A percentile compares a stretch with the other conserved stretches of the same genome.
phyloP scores from a whole-genome alignment of 2,888 invertebrate species.

The Dolomedes plantarius region DNA sequence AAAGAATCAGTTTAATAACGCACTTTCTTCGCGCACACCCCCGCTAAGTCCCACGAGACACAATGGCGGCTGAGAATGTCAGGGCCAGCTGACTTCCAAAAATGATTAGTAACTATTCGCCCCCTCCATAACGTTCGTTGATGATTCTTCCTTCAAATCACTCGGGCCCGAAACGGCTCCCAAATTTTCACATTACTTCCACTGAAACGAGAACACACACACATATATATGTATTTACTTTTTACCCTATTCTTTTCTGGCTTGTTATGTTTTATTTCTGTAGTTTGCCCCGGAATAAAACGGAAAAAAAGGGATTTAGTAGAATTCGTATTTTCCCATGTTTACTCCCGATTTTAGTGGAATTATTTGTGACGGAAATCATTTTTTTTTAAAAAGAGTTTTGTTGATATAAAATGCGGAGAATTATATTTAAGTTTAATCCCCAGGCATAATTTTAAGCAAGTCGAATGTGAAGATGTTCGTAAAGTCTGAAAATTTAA shows the following conservation, averaged over 20 bases:
- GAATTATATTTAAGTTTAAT: no score
- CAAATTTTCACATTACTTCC: conserved; percentile 65
- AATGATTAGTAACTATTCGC: conserved; percentile 63
- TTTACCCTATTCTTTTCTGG: conserved; percentile 3
- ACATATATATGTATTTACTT: no score
- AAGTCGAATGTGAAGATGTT: no score
- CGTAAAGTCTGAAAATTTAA: no score
- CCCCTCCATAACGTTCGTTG: conserved; percentile 40
- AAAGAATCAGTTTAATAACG: conserved; percentile 48
- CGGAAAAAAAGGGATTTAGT: background rate
- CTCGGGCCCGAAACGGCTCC: conserved; percentile 52
- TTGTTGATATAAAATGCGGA: no score
- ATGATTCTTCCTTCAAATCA: conserved; percentile 61
- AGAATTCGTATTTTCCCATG: background rate
- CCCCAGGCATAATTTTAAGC: no score
- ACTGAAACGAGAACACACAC: conserved; percentile 10
- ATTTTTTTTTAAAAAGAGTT: no score
- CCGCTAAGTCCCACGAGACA: conserved; percentile 30
- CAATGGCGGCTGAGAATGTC: conserved; percentile 56
- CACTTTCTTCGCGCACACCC: conserved; percentile 6
- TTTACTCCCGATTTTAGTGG: background rate
- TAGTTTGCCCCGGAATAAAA: conserved; percentile 26
- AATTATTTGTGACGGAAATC: background rate
- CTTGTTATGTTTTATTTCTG: conserved; percentile 38
- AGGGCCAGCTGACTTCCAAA: conserved; percentile 63